These are phyloP conservation scores for Casuarius casuarius DNA, from an alignment of 2,113 vertebrate genomes.

Conservation along the genomic window DNA sequence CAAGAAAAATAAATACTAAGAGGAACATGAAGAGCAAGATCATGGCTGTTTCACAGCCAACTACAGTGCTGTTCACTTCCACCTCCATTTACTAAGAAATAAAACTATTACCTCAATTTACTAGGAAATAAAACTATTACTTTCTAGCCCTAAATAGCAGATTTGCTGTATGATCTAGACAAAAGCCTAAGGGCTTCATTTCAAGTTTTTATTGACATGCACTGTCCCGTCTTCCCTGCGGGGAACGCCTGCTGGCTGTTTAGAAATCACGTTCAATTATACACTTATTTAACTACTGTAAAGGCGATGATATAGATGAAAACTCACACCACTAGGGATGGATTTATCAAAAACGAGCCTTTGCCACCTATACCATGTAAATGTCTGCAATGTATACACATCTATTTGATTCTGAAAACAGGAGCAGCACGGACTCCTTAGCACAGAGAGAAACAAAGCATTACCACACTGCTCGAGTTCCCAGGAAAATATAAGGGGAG, in stretches of 20 bases:
- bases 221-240: neutral
- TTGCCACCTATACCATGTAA: neutral
- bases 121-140: neutral
- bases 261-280: neutral
- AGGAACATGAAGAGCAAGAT: neutral
- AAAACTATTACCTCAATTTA: neutral
- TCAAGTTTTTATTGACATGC: neutral
- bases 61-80: neutral
- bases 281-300: neutral
- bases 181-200: neutral
- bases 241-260: neutral
- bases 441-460: neutral
- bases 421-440: neutral
- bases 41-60: neutral
- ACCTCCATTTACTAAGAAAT: neutral
- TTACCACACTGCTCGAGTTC: neutral
- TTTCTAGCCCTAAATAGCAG: neutral
- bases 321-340: neutral
- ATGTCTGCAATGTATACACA: neutral
- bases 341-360: neutral
- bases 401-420: neutral
- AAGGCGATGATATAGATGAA: neutral
- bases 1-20: neutral
- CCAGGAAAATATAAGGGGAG: neutral
- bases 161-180: neutral